A percentile compares a stretch with the other conserved stretches of the same genome.
phyloP scores from a whole-genome alignment of 2,797 vertebrate species.

The Euthynnus affinis region DNA sequence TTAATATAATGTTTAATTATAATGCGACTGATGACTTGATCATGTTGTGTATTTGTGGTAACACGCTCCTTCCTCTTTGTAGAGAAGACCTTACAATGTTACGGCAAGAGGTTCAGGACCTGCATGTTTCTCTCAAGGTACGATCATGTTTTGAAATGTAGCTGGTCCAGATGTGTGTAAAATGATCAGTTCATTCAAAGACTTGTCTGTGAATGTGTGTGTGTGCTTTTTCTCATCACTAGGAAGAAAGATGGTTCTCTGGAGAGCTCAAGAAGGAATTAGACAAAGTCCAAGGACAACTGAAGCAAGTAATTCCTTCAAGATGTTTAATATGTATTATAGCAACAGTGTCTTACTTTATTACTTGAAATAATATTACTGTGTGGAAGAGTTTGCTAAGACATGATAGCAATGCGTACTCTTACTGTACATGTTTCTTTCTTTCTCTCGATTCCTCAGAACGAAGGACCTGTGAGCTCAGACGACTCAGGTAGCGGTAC shows the following conservation, averaged over 20 bases:
- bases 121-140: slow-evolving; percentile 97
- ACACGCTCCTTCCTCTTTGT: not conserved
- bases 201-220: no score
- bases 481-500: slow-evolving; percentile 89
- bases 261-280: slow-evolving; percentile 99
- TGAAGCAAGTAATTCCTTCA: slow-evolving; percentile 98
- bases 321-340: slow-evolving; percentile 83
- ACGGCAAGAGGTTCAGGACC: slow-evolving; percentile 95
- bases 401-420: slow-evolving; percentile 23
- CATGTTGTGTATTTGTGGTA: not conserved
- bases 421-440: slow-evolving; percentile 56
- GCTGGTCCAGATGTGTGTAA: not conserved
- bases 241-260: slow-evolving; percentile 99
- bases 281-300: slow-evolving; percentile 98
- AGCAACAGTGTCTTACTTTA: not conserved
- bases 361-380: not conserved
- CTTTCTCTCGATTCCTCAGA: slow-evolving; percentile 82
- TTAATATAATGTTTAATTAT: not conserved
- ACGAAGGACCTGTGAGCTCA: slow-evolving; percentile 86
- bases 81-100: slow-evolving; percentile 94
- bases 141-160: not conserved
- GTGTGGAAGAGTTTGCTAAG: not conserved
- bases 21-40: not conserved
- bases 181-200: not conserved
- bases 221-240: slow-evolving; percentile 39